Evolutionary conservation across 2,113 vertebrate species (phyloP), one percentile per base, ranked within the genome.

Genomic region (Naja naja): DNA sequence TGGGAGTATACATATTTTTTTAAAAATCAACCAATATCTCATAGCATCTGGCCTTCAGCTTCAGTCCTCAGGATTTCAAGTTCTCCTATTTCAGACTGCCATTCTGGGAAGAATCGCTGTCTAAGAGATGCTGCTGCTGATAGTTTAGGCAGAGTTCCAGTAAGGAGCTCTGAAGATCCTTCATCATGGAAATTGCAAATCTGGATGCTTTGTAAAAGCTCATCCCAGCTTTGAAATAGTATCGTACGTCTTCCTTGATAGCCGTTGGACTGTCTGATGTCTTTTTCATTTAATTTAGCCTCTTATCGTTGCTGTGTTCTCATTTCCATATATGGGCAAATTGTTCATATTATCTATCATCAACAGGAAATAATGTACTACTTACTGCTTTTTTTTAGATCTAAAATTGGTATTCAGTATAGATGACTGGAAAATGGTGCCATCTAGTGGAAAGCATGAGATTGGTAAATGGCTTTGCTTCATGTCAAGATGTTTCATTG

Each of bases 381-480:
- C n/a, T n/a, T 81, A 23, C 30, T 54, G 1, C 1, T n/a, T n/a
- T 5, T 69, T 43, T 56, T 69, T 4, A 12, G 53, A 8, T 53
- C 23, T 56, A 92, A 92, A 47, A 81, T 74, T 55, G 20, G 34
- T 6, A 81, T 14, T 47, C 34, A 9, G n/a, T 85, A 23, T 4
- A 0, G 8, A 85, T 92, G 27, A 18, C 1, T 56, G 88, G 93
- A 91, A 95, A 96, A 91, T 87, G 95, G 92, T 96, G 96, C 96
- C 97, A 97, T 94, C 97, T 96, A 90, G 95, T 97, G 97, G 96
- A 85, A 14, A 2, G 27, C 20, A 5, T 25, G 18, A 53, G n/a
- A 86, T 93, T 4, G 7, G 20, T 16, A 64, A 14, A 2, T 64
- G 27, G 23, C 74, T 22, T 81, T 81, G 2, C 74, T 39, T 81